Conservation (phyloP, 2,888 invertebrate genomes). For the Neocrepidodera transversa region DNA sequence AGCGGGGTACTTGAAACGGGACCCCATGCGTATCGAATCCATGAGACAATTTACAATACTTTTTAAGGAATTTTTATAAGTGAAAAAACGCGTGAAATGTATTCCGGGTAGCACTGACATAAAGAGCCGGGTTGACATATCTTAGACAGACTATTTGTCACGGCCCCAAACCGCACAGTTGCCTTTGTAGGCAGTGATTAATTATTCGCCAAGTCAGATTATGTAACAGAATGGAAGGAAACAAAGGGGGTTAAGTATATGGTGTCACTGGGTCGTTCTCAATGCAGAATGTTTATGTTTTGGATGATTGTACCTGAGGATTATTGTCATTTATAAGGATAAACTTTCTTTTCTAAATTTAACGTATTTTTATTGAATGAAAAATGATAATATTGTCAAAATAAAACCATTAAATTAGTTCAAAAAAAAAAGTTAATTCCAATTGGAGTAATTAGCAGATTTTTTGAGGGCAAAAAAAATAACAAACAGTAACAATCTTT, state of each 20-base stretch:
- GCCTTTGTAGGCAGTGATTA: constrained; percentile 52
- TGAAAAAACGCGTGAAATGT: constrained; percentile 49
- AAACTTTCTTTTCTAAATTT: constrained; percentile 17
- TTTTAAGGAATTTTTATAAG: constrained; percentile 31
- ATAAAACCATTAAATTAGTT: too few relatives aligned
- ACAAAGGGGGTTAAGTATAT: constrained; percentile 55
- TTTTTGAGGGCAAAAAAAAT: too few relatives aligned
- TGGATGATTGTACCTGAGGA: constrained; percentile 21
- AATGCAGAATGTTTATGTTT: constrained; percentile 31
- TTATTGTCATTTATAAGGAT: constrained; percentile 40
- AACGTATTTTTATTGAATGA: constrained; percentile 27
- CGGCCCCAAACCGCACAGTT: constrained; percentile 53
- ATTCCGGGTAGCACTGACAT: constrained; percentile 48
- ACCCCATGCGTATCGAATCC: constrained; percentile 28
- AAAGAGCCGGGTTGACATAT: constrained; percentile 56
- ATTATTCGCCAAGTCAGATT: constrained; percentile 55
- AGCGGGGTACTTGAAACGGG: constrained; percentile 33
- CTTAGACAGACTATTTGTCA: constrained; percentile 58
- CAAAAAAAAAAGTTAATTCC: too few relatives aligned
- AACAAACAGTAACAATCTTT: too few relatives aligned
- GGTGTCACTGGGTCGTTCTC: constrained; percentile 32
- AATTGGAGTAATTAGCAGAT: too few relatives aligned
- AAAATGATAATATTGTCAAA: too few relatives aligned
- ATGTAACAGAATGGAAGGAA: constrained; percentile 51
- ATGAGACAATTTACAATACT: constrained; percentile 37